Evolutionary conservation across 1,140 invertebrate species (phyloP).

Genomic region (fruit fly (Drosophila melanogaster)): Release_6_plus_ISO1_MT NT_033777.3:7032501-7033000

Average conservation of each 20-base stretch:
- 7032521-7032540: too few species aligned
- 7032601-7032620: too few species aligned
- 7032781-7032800: neutral
- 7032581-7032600: too few species aligned
- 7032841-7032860: constrained; percentile 6
- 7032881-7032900: constrained; percentile 13
- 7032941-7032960: constrained; percentile 63
- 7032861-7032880: neutral
- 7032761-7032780: neutral
- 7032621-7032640: too few species aligned
- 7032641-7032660: neutral
- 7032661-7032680: too few species aligned
- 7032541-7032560: too few species aligned
- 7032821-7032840: constrained; percentile 28
- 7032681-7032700: neutral
- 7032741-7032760: neutral
- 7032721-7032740: constrained; percentile 27
- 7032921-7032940: constrained; percentile 74
- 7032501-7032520: too few species aligned
- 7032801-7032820: constrained; percentile 26
- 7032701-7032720: neutral
- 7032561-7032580: too few species aligned
- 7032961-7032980: constrained; percentile 73
- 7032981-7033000: constrained; percentile 72
- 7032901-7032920: constrained; percentile 46